Evolutionary conservation across 1,140 invertebrate genomes (phyloP), one percentile per base, ranked within the genome.

Genomic region (Goniozus legneri): DNA sequence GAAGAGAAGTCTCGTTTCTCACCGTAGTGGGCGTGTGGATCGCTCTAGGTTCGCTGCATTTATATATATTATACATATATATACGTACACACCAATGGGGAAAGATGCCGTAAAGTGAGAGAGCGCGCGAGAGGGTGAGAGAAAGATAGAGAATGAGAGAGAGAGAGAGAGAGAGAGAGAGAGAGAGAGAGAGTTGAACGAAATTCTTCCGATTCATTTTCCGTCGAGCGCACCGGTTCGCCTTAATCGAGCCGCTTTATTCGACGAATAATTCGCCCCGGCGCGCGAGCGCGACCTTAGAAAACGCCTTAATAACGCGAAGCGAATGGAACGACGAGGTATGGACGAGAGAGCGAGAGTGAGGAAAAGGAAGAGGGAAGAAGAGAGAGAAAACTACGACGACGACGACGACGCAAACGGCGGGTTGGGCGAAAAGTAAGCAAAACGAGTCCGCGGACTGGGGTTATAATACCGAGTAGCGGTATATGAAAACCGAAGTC

Each of bases 211-310:
- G 52, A 62, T 58, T 52, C 46, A 32, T 50, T 54, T 44, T 46
- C 45, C 51, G 51, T 54, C 51, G 33, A 40, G 44, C 31, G 37
- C 44, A 54, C n/a, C n/a, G n/a, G 50, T 22, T 55, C 38, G 14
- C 39, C 47, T 55, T 63, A 62, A 60, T 59, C 47, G 56, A 32
- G 31, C 19, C 39, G 41, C 44, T 65, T 58, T 56, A 58, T 62
- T 55, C 48, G 37, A 49, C 52, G 50, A n/a, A 65, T 66, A 66
- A 69, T 63, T 66, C 62, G 49, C 54, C n/a, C n/a, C n/a, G n/a
- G n/a, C n/a, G n/a, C n/a, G n/a, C n/a, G n/a, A n/a, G n/a, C 38
- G 47, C 22, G 54, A 56, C 55, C 40, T 43, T 60, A 54, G 50
- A 63, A n/a, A 58, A 60, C 52, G 50, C 50, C 58, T 61, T 69